Evolutionary conservation across 2,888 invertebrate genomes (phyloP), one percentile per base, ranked within the genome.

Genomic region (Clivina fossor): DNA sequence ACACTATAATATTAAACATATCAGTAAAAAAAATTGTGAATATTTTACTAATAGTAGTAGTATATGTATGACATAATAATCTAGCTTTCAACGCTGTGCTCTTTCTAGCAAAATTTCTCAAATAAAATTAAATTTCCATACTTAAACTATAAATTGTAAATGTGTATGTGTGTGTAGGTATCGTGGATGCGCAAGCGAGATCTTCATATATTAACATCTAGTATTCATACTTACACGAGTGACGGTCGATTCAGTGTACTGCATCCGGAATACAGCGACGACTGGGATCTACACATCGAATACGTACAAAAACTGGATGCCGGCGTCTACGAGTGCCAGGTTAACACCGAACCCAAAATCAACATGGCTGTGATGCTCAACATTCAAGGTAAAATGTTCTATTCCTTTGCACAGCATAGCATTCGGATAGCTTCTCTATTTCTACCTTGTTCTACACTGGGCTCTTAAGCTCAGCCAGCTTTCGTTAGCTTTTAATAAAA

Each of bases 121-220:
- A 40, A 33, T 33, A 33, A 40, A 40, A 38, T 38, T 16, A 38
- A 19, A 38, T 38, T 38, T 33, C 33, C 13, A 33, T 33, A 7
- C 2, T 33, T 33, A 33, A 33, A 15, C 16, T 8, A 33, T 13
- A 33, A 9, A 28, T 11, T 30, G 44, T 22, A 44, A 44, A 44
- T 44, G 30, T 44, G 20, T 44, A 44, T 44, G 44, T 30, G 32
- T 44, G 30, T 13, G 33, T n/a, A 89, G 89, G 88, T 91, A 9
- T 90, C 90, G 5, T 90, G 90, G 90, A 90, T 90, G 64, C 79
- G 91, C 4, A 88, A 90, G 68, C 80, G 90, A 9, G 90, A 91
- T 70, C 78, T 90, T 30, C 90, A 90, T 77, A 83, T 86, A 62
- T 75, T 86, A 41, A 86, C 86, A 13, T 85, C 85, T 19, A 85